Conservation (phyloP, 2,113 vertebrate genomes). For the Quiscalus mexicanus region DNA sequence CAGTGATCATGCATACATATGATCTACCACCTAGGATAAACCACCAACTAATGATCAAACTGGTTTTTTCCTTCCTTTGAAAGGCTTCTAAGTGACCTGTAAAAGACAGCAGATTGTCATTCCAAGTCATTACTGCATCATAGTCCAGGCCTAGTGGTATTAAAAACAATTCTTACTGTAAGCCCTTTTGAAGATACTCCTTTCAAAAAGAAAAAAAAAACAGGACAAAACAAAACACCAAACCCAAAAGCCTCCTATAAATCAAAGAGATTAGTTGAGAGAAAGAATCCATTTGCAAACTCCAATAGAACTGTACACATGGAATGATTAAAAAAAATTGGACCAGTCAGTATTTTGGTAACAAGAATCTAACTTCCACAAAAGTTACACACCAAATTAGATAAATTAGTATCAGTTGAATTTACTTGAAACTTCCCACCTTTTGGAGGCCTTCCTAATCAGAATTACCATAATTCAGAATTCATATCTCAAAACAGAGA, state of each 20-base stretch:
- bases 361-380: neutral
- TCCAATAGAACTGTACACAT: neutral
- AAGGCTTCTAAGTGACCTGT: neutral
- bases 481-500: neutral
- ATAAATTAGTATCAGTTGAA: neutral
- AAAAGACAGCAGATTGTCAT: neutral
- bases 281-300: neutral
- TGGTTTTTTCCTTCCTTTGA: neutral
- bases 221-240: neutral
- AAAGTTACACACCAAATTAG: neutral
- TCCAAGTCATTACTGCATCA: neutral
- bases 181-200: neutral
- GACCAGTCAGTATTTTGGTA: neutral
- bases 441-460: neutral
- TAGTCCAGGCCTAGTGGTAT: neutral
- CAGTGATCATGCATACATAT: neutral
- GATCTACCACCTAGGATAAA: neutral
- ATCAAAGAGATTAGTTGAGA: neutral
- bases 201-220: neutral
- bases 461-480: neutral
- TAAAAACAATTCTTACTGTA: neutral
- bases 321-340: neutral
- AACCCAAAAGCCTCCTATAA: neutral
- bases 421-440: neutral
- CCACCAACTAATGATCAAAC: neutral